Evolutionary conservation across 2,797 vertebrate genomes (phyloP).

Genomic region (Graptemys geographica): DNA sequence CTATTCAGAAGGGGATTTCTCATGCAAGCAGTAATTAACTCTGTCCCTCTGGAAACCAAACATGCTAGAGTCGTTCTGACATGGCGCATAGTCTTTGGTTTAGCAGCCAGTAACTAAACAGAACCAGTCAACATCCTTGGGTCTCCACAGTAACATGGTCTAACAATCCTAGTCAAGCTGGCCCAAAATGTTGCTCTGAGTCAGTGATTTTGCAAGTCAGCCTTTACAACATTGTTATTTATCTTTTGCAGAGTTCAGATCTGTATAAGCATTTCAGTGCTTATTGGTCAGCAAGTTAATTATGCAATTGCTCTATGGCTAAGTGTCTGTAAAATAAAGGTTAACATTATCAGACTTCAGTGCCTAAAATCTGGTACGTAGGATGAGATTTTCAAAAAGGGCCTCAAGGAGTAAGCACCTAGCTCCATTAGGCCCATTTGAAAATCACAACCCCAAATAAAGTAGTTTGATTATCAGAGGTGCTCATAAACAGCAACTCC

Average conservation of each 20-base stretch:
- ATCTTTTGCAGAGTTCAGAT: not conserved
- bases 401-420: not conserved
- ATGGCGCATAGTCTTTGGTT: slow-evolving; percentile 9
- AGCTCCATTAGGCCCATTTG: not conserved
- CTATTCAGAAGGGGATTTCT: slow-evolving; percentile 29
- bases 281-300: not conserved
- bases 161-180: not conserved
- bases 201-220: slow-evolving; percentile 16
- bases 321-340: slow-evolving; percentile 1
- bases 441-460: not conserved
- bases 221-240: slow-evolving; percentile 21
- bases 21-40: slow-evolving; percentile 28
- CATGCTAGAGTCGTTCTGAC: not conserved
- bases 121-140: not conserved
- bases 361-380: not conserved
- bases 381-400: not conserved
- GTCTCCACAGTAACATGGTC: slow-evolving; percentile 31
- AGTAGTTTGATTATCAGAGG: fast-evolving
- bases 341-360: not conserved
- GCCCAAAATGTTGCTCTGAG: not conserved
- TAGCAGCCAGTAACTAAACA: not conserved
- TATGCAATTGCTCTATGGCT: not conserved
- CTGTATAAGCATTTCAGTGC: not conserved
- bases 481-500: not conserved
- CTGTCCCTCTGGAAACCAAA: slow-evolving; percentile 43